Evolutionary conservation across 2,888 invertebrate species (phyloP), one percentile per base, ranked within the genome.

Genomic region (Andrena haemorrhoa): DNA sequence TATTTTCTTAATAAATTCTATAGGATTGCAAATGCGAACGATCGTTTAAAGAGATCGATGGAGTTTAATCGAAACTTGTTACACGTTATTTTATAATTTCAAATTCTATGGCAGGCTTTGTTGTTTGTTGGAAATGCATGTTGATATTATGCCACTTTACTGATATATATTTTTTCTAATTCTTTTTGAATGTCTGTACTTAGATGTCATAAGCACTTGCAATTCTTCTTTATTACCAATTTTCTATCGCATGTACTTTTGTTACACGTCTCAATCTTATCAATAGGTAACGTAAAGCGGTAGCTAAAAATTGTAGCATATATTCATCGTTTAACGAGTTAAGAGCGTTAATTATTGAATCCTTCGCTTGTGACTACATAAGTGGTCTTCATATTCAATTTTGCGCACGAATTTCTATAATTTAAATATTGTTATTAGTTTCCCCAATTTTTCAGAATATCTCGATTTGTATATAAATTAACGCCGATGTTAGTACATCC

Each of bases 81-180:
- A 75, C 23, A 79, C 74, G 77, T 86, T 69, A 33, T 63, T 72
- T 84, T 84, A 64, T 73, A 79, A 58, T 47, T 84, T 61, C 7
- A 81, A 69, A 84, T 86, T 85, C 53, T 83, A 83, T 77, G 71
- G 53, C 51, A 74, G 61, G 41, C 33, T 70, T 79, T 78, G 81
- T 75, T 75, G 75, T 83, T 72, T 80, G 73, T 72, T 78, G 23
- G 78, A 47, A 51, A 47, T 66, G 16, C 60, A 72, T 68, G 66
- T 71, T 82, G n/a, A 66, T 78, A 60, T 69, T 79, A 29, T 79
- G 26, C 4, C 79, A 63, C 20, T 73, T 70, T 73, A 80, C 20
- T 41, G n/a, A 61, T 56, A 56, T 56, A 20, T 23, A 56, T 23
- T 56, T 23, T 56, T 12, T 23, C 12, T 8, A 56, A 23, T 10